Evolutionary conservation across 2,888 invertebrate genomes (phyloP).

Genomic region (Margaritifera margaritifera): DNA sequence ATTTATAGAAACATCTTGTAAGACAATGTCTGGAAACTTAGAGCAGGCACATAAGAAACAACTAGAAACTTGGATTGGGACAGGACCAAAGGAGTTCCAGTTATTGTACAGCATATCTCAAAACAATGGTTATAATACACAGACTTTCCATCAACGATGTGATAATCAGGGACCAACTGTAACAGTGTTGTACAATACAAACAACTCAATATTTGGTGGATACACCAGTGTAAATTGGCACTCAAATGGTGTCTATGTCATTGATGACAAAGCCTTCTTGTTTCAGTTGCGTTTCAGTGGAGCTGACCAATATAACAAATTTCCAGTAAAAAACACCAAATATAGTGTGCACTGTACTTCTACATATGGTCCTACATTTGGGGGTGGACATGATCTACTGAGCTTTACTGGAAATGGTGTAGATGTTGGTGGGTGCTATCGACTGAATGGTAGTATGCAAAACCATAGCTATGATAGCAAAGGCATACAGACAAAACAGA

Average conservation of each 20-base stretch:
- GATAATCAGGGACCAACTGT: constrained; percentile 29
- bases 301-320: constrained; percentile 8
- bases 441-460: constrained; percentile 6
- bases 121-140: constrained; percentile 13
- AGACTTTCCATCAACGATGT: constrained; percentile 23
- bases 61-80: constrained; percentile 19
- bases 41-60: constrained; percentile 5
- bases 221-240: constrained; percentile 21
- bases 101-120: constrained; percentile 18
- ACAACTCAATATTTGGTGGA: constrained; percentile 23
- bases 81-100: constrained; percentile 6
- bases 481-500: constrained; percentile 13
- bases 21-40: no score
- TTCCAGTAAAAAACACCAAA: not conserved
- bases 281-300: constrained; percentile 22
- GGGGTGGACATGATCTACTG: constrained; percentile 9
- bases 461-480: constrained; percentile 8
- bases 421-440: constrained; percentile 4
- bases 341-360: not conserved
- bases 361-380: constrained; percentile 21
- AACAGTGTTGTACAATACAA: constrained; percentile 20
- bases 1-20: no score
- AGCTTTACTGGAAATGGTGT: constrained; percentile 3
- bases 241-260: not conserved
- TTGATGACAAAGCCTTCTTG: constrained; percentile 22